Evolutionary conservation across 2,113 vertebrate species (phyloP), one percentile per base, ranked within the genome.

Genomic region (Periophthalmus modestus): DNA sequence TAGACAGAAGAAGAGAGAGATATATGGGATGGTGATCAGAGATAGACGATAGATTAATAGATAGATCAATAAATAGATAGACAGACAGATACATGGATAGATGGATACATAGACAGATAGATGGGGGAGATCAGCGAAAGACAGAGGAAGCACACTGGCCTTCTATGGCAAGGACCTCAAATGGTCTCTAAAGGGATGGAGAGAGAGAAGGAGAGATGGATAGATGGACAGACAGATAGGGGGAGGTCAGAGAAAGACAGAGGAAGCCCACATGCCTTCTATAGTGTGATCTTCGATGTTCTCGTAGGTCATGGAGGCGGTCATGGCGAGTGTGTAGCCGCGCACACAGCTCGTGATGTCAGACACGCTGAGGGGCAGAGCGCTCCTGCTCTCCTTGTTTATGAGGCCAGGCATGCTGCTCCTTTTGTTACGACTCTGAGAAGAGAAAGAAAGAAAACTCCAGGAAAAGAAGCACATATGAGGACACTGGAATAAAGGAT

Each of bases 341-440:
- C 95, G 95, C 90, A 99, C 95, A 0, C 95, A 98, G 43, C 96
- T 95, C 1, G 95, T 96, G 90, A 99, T 94, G 48, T 98, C 95
- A 0, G 96, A 97, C 0, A 94, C 79, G 0, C 93, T 93, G 85
- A 99, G 96, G 6, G 96, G 97, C 76, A 99, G 83, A 0, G 92
- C 88, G 13, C 87, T 92, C 61, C 86, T 71, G 0, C 92, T 97
- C 7, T 50, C 74, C 74, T 90, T 85, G 90, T 97, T 98, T 33
- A 99, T 91, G 78, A 99, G 94, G 76, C 97, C 97, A 0, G 96
- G 97, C 97, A 99, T 98, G 81, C 76, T 79, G 80, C 39, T 0
- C 11, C 18, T 77, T 39, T 10, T 85, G 52, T 89, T 82, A 89
- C 63, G 75, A 84, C 58, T 80, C 79, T 89, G 78, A 79, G 69